A percentile compares a stretch with the other conserved stretches of the same genome.
phyloP scores from a whole-genome alignment of 1,140 invertebrate genomes.

The Zaprionus ghesquierei region DNA sequence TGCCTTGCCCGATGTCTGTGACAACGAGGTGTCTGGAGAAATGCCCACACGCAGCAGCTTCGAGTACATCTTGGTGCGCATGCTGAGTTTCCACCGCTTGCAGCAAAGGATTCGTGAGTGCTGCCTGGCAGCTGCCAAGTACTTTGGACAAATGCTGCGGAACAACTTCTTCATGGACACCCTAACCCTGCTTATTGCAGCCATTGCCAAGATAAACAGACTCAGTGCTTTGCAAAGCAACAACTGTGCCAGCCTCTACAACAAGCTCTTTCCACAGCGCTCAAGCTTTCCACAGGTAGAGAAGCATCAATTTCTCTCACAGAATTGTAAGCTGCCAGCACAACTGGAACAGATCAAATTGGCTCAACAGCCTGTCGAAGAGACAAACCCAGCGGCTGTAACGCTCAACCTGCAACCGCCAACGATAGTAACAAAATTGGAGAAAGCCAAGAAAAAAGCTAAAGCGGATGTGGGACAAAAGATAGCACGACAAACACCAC shows the following conservation, averaged over 20 bases:
- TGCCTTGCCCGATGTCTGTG: conserved; percentile 63
- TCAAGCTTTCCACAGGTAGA: conserved; percentile 47
- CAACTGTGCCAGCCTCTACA: conserved; percentile 57
- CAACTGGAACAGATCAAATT: neutral
- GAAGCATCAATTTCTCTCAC: conserved; percentile 48
- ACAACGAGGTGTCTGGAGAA: conserved; percentile 30
- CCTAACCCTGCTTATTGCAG: conserved; percentile 58
- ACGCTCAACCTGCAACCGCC: conserved; percentile 9
- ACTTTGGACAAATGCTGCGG: conserved; percentile 64
- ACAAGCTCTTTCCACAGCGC: conserved; percentile 41
- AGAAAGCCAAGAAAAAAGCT: conserved; percentile 42
- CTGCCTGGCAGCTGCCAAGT: conserved; percentile 55
- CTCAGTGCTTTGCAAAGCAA: conserved; percentile 47
- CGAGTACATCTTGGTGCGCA: conserved; percentile 62
- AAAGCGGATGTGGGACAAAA: conserved; percentile 59
- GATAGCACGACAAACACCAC: conserved; percentile 23
- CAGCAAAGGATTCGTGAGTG: conserved; percentile 66
- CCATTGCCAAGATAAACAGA: conserved; percentile 66
- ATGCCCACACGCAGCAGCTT: conserved; percentile 66
- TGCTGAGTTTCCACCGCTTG: conserved; percentile 52
- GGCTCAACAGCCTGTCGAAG: neutral
- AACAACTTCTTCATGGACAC: conserved; percentile 70
- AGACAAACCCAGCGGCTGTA: neutral
- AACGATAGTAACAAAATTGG: conserved; percentile 43
- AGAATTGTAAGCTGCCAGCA: conserved; percentile 30